These are phyloP conservation scores for Eudemis profundana DNA, from an alignment of 2,888 invertebrate genomes.

Conservation along the genomic window DNA sequence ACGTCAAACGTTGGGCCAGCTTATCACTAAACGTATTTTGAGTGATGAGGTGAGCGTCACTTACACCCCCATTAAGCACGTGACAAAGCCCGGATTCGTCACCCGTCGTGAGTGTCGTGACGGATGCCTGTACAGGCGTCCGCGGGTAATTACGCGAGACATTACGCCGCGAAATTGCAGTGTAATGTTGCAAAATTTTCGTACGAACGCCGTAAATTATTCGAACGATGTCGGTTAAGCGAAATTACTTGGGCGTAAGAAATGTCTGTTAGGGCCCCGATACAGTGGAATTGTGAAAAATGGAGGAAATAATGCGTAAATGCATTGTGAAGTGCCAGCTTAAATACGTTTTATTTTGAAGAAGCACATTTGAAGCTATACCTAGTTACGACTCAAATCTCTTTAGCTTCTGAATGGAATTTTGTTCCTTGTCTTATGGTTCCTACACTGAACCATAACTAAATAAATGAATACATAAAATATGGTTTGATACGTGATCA, in stretches of 20 bases:
- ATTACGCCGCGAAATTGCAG: constrained; percentile 42
- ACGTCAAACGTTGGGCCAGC: constrained; percentile 16
- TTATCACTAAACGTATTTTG: constrained; percentile 33
- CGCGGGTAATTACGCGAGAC: constrained; percentile 42
- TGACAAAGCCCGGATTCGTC: constrained; percentile 34
- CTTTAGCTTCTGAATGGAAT: too few relatives aligned
- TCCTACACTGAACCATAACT: too few relatives aligned
- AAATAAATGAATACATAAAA: too few relatives aligned
- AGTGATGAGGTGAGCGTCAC: constrained; percentile 36
- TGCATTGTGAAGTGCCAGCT: constrained; percentile 3
- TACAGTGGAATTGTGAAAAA: constrained; percentile 14
- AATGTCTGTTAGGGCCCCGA: constrained; percentile 27
- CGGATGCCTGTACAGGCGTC: constrained; percentile 38
- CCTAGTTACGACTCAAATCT: too few relatives aligned
- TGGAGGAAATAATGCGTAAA: neutral
- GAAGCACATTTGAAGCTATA: too few relatives aligned
- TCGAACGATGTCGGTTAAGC: constrained; percentile 44
- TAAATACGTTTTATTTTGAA: neutral
- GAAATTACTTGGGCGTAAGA: constrained; percentile 43
- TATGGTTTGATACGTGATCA: too few relatives aligned
- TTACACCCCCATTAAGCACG: constrained; percentile 37
- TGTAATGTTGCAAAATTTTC: constrained; percentile 45
- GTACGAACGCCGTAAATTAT: constrained; percentile 44
- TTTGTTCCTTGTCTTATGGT: too few relatives aligned
- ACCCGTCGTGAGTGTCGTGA: constrained; percentile 36